Percentiles rank a stretch among this genome's conserved stretches.
phyloP scores from a whole-genome alignment of 2,888 invertebrate species.

The Drosophila merina region DNA sequence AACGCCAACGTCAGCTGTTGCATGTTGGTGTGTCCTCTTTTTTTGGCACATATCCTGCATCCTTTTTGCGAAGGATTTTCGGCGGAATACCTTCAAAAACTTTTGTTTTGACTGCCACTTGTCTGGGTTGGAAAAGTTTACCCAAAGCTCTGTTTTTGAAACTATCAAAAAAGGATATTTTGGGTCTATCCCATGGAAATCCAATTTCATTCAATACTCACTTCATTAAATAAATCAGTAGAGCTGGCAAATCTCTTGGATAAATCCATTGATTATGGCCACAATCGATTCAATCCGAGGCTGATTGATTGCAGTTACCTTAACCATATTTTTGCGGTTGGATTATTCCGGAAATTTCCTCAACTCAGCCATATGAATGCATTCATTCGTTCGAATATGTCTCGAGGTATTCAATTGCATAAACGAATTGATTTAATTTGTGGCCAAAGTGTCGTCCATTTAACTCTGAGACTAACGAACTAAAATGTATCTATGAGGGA shows the following conservation, averaged over 20 bases:
- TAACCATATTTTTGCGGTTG: constrained; percentile 17
- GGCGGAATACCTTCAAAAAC: constrained; percentile 12
- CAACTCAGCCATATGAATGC: too few relatives aligned
- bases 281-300: too few relatives aligned
- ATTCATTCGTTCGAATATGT: too few relatives aligned
- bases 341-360: constrained; percentile 9
- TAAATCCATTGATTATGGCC: too few relatives aligned
- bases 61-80: constrained; percentile 8
- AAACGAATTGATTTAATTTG: constrained; percentile 45
- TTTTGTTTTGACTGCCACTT: constrained; percentile 37
- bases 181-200: too few relatives aligned
- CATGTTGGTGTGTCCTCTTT: constrained; percentile 36
- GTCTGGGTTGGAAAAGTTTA: constrained; percentile 24
- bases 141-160: constrained; percentile 19
- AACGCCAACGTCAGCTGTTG: constrained; percentile 64
- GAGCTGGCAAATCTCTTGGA: too few relatives aligned
- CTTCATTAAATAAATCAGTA: too few relatives aligned
- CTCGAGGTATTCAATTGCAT: constrained; percentile 14
- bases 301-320: constrained; percentile 19
- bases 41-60: too few relatives aligned
- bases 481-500: constrained; percentile 9
- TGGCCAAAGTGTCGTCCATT: constrained; percentile 40
- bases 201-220: too few relatives aligned
- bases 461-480: constrained; percentile 44
- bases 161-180: constrained; percentile 25